Evolutionary conservation across 2,113 vertebrate genomes (phyloP), one percentile per base, ranked within the genome.

Genomic region (Mus spicilegus): DNA sequence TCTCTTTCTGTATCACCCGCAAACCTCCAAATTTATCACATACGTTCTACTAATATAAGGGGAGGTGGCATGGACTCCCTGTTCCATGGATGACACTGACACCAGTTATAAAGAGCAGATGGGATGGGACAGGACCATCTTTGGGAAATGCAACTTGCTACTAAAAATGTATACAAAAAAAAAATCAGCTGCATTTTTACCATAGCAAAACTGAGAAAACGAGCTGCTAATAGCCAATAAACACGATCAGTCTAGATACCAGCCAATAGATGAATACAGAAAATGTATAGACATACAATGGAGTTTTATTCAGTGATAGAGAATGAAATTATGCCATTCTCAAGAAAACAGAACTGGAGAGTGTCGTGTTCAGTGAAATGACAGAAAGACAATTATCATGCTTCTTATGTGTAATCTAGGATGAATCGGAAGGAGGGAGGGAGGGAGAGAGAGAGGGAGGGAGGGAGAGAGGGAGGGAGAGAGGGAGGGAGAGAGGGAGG

Each of bases 191-290:
- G 6, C 28, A 49, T 72, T 78, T 85, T 75, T 87, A 42, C 17
- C 36, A 76, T 33, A 33, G 58, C 58, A 76, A 95, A 17, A 20
- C 61, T 67, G 56, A 67, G 46, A 78, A 95, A 81, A 20, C 54
- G 61, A 65, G 9, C 49, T 81, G 78, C 22, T 81, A 81, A 81
- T 81, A 81, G 33, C 19, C 78, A n/a, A 36, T 51, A 82, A 39
- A 82, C 11, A n/a, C 20, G 42, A 8, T 58, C 36, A 81, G 54
- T 33, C 54, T 12, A 58, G 78, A 58, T n/a, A 54, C 10, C 22
- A 20, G 24, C 22, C 36, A n/a, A 58, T 1, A 81, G 51, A 81
- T 11, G 10, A 58, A 81, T 58, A 54, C 7, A 58, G 78, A n/a
- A 58, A 58, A 58, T 17, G 26, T 51, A 30, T 49, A 51, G 5